phyloP scores from a whole-genome alignment of 2,797 vertebrate species.

The Tarsius wallacei region DNA sequence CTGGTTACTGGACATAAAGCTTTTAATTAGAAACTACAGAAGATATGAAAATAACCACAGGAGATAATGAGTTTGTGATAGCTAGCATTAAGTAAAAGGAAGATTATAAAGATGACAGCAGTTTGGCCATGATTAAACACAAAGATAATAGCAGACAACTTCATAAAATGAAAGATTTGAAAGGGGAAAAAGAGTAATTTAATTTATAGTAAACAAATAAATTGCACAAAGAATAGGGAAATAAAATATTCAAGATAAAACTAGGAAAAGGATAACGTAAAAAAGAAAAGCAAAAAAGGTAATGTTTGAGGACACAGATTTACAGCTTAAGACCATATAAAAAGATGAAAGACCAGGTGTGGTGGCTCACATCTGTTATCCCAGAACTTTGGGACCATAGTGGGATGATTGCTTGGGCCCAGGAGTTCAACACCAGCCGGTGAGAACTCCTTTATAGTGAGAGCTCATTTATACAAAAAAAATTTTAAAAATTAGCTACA shows the following conservation, averaged over 20 bases:
- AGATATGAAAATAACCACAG: slow-evolving; percentile 51
- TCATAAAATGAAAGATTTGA: slow-evolving; percentile 16
- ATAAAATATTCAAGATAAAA: slow-evolving; percentile 54
- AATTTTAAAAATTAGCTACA: no score
- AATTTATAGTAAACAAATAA: slow-evolving; percentile 17
- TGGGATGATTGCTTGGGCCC: no score
- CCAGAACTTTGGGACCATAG: no score
- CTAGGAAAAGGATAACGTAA: background rate
- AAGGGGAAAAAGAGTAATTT: slow-evolving; percentile 22
- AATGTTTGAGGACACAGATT: background rate
- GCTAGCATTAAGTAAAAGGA: slow-evolving; percentile 24
- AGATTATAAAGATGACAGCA: slow-evolving; percentile 11
- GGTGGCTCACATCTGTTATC: no score
- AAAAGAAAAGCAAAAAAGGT: background rate
- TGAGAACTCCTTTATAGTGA: no score
- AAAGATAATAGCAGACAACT: slow-evolving; percentile 54
- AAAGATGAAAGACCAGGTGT: slow-evolving; percentile 1
- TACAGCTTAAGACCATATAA: background rate
- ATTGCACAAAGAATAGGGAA: background rate
- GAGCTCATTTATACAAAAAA: no score
- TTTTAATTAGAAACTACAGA: slow-evolving; percentile 45
- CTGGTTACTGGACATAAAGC: background rate
- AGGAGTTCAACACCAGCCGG: no score
- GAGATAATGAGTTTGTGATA: background rate
- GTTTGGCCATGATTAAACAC: slow-evolving; percentile 43